Percentiles rank a stretch among this genome's conserved stretches.
These are phyloP conservation scores for Calliopsis andreniformis DNA, from an alignment of 1,140 invertebrate species.

Conservation along the genomic window DNA sequence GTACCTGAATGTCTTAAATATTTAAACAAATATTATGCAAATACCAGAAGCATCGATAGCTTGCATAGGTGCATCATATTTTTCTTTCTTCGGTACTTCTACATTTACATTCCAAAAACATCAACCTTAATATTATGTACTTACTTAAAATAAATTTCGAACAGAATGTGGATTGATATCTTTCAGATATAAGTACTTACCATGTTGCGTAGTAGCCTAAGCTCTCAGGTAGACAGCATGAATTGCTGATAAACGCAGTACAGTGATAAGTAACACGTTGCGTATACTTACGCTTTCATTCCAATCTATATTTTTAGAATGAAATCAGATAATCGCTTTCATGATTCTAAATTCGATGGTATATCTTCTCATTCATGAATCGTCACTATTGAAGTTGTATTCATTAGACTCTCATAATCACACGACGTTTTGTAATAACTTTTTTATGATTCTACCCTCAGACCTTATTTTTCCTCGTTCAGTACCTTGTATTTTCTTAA, in stretches of 20 bases:
- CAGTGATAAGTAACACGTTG: neutral
- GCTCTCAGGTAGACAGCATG: neutral
- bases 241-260: neutral
- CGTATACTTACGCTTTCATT: neutral
- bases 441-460: neutral
- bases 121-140: neutral
- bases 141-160: neutral
- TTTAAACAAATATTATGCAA: too few relatives aligned
- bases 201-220: too few relatives aligned
- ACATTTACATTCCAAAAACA: too few relatives aligned
- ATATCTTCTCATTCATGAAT: neutral
- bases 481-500: neutral
- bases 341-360: neutral
- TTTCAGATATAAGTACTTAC: neutral
- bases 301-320: slow-evolving; percentile 11
- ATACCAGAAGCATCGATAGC: too few relatives aligned
- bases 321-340: too few relatives aligned
- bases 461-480: too few relatives aligned
- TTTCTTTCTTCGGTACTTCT: neutral
- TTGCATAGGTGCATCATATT: too few relatives aligned
- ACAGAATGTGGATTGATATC: neutral
- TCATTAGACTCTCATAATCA: neutral
- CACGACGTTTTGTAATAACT: neutral
- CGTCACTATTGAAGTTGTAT: neutral
- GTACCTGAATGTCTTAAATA: too few relatives aligned